A percentile compares a stretch with the other conserved stretches of the same genome.
phyloP scores from a whole-genome alignment of 2,797 vertebrate genomes.

The Eulemur coronatus region DNA sequence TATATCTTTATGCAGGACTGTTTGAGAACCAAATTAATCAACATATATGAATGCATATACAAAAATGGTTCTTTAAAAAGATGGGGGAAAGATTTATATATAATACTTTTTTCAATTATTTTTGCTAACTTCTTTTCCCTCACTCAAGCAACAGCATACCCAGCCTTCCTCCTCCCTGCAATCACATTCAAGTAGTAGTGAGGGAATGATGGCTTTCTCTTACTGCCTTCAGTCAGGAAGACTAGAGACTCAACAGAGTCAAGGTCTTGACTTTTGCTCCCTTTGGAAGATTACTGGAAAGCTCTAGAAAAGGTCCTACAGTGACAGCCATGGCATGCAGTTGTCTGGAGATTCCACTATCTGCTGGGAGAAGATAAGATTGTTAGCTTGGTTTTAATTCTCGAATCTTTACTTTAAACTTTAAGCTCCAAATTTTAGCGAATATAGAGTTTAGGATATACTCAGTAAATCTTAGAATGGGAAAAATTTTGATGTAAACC shows the following conservation, averaged over 20 bases:
- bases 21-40: background rate
- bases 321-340: background rate
- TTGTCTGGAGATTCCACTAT: background rate
- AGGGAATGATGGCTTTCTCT: background rate
- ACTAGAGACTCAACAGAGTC: background rate
- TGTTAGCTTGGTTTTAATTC: background rate
- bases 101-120: background rate
- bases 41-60: background rate
- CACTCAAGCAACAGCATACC: background rate
- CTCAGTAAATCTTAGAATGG: background rate
- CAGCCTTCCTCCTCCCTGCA: background rate
- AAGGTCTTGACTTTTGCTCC: slow-evolving; percentile 25
- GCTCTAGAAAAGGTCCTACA: background rate
- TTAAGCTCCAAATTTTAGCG: background rate
- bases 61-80: slow-evolving; percentile 1
- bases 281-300: slow-evolving; percentile 14
- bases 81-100: background rate
- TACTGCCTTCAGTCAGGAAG: background rate
- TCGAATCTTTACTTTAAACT: background rate
- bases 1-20: background rate
- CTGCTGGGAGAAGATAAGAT: background rate
- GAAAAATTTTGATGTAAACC: background rate
- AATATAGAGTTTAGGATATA: background rate
- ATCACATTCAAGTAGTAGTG: background rate
- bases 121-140: background rate